Percentiles rank a stretch among this genome's conserved stretches.
These are phyloP conservation scores for Myoxocephalus aenaeus DNA, from an alignment of 2,797 vertebrate genomes.

Conservation along the genomic window DNA sequence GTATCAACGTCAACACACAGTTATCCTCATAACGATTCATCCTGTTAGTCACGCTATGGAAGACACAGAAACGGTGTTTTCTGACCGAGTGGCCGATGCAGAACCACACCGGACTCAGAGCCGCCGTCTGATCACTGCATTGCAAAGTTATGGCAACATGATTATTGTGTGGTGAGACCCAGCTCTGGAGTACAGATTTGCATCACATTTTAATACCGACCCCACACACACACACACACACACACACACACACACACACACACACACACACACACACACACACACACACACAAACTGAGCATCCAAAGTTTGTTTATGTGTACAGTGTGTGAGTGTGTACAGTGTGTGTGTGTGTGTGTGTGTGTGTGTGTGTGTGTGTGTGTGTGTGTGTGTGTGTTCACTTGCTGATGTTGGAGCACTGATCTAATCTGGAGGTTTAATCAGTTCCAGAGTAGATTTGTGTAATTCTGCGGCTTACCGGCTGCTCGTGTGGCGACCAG, in stretches of 20 bases:
- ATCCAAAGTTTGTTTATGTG: conserved; percentile 22
- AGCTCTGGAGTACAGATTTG: conserved; percentile 16
- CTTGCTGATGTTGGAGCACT: conserved; percentile 66
- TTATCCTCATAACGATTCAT: background rate
- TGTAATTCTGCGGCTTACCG: conserved; percentile 81
- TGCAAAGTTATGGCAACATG: conserved; percentile 31
- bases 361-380: conserved; percentile 24
- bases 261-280: background rate
- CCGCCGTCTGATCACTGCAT: conserved; percentile 34
- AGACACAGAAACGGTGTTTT: background rate
- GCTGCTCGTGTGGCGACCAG: conserved; percentile 71
- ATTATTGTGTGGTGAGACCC: conserved; percentile 30
- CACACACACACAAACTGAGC: conserved; percentile 15
- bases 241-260: background rate
- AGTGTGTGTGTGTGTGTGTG: conserved; percentile 13
- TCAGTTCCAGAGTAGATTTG: conserved; percentile 81
- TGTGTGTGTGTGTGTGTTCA: conserved; percentile 7
- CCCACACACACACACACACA: background rate
- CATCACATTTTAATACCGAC: conserved; percentile 16
- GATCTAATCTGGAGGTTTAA: conserved; percentile 82
- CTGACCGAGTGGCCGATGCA: too few species aligned
- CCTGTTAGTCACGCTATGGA: background rate
- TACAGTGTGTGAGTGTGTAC: conserved; percentile 20
- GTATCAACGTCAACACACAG: background rate
- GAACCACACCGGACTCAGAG: too few species aligned